Base-by-base conservation (phyloP, 1,140 invertebrate species). In the Yoshiicerus persimilis region DNA sequence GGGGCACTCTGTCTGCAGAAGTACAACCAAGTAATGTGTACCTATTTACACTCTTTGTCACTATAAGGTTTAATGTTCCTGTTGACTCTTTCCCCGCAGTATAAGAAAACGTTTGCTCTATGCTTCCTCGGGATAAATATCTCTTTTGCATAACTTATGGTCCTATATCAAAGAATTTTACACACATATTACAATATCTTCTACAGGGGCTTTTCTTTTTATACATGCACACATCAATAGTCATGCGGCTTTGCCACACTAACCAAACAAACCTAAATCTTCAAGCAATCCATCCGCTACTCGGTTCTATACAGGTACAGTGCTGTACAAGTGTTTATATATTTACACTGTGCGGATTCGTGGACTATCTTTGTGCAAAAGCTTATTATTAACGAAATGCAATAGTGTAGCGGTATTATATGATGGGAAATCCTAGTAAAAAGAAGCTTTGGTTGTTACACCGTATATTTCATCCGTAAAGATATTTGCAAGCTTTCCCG, bases 211-310 rank as follows among this genome's bases (percentile, higher is more conserved):
- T 56, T 5, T 56, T n/a, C 13, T 56, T 5, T 39, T 13, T 39
- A 39, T 39, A 39, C 23, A n/a, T 30, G 11, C 23, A 66, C 32
- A 77, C 30, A 80, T 32, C 30, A 80, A 80, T 56, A 56, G 47
- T 56, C 16, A 56, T 56, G 16, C 34, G 4, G 30, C 20, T 80
- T 36, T 80, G 11, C 75, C 75, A 80, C 20, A 80, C 75, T 80
- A 80, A 80, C 75, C 75, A 80, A 80, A 80, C 75, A 80, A 34
- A 77, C 70, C 70, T n/a, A 77, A 77, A 34, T 36, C 30, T 80
- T 70, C 23, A 56, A 56, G 47, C 20, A 56, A 56, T 56, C 47
- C n/a, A 56, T 56, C 20, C 16, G 8, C 20, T 56, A 16, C 47
- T n/a, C 16, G 4, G n/a, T 16, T 41, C 9, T 13, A 1, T 41